A percentile compares a stretch with the other conserved stretches of the same genome.
phyloP scores from a whole-genome alignment of 2,888 invertebrate species.

The Germaria angustata region DNA sequence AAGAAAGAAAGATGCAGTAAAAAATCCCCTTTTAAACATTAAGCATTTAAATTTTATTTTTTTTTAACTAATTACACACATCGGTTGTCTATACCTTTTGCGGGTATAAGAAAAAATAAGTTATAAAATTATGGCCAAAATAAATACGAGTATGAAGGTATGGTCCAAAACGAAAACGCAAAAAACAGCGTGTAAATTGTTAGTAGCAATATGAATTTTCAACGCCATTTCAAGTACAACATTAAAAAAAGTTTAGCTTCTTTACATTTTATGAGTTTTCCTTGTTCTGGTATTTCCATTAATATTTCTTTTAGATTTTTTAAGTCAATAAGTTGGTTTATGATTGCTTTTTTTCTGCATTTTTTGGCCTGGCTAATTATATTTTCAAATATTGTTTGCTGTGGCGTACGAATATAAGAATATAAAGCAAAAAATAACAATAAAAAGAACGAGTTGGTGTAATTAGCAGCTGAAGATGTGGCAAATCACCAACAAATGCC shows the following conservation, averaged over 20 bases:
- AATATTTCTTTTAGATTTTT: not conserved
- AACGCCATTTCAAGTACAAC: conserved; percentile 55
- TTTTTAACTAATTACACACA: conserved; percentile 56
- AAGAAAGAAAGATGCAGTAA: not conserved
- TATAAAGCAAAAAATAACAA: not conserved
- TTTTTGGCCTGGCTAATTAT: conserved; percentile 50
- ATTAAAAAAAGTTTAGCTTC: conserved; percentile 17
- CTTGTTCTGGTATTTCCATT: conserved; percentile 7
- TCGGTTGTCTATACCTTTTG: conserved; percentile 39
- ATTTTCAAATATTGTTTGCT: conserved; percentile 40
- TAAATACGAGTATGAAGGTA: not conserved
- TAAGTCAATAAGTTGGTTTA: conserved; percentile 36
- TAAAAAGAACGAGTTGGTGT: conserved; percentile 32
- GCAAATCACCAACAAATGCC: conserved; percentile 31
- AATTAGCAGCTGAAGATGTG: conserved; percentile 45
- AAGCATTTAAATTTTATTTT: not conserved
- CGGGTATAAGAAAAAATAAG: not conserved
- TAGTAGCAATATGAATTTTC: conserved; percentile 56
- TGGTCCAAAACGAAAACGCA: not conserved
- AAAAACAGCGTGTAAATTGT: conserved; percentile 7
- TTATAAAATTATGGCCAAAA: not conserved
- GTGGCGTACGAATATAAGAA: not conserved
- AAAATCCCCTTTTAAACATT: conserved; percentile 18
- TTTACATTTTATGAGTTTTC: conserved; percentile 30
- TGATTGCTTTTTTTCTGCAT: conserved; percentile 26